Percentiles rank a stretch among this genome's conserved stretches.
Evolutionary conservation across 2,888 invertebrate genomes (phyloP).

Genomic region (Mongoloraphidia duomilia): DNA sequence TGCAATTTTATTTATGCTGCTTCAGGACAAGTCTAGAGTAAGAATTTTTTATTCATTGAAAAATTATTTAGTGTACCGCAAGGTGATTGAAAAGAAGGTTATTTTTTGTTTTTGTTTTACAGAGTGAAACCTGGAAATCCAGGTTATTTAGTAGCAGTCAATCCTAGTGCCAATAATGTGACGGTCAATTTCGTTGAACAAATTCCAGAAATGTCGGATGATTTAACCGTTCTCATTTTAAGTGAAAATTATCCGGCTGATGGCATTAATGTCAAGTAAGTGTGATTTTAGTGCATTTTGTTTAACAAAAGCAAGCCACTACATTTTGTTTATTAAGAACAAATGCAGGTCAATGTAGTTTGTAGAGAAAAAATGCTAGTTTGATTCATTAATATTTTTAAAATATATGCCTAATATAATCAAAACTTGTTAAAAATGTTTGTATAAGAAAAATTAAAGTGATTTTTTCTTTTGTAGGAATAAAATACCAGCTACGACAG

Average conservation of each 20-base stretch:
- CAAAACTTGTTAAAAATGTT: slow-evolving; percentile 1
- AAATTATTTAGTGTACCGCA: too few species aligned
- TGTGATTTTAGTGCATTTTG: slow-evolving; percentile 12
- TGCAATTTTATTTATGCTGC: too few species aligned
- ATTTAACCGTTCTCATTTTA: slow-evolving; percentile 42
- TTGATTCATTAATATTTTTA: neutral
- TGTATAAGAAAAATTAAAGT: slow-evolving; percentile 8
- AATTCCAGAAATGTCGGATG: slow-evolving; percentile 35
- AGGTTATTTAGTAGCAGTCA: slow-evolving; percentile 58
- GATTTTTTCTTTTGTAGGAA: slow-evolving; percentile 32
- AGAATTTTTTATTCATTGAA: too few species aligned
- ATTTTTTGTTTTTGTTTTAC: slow-evolving; percentile 14
- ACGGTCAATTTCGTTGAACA: slow-evolving; percentile 38
- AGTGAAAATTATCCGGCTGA: slow-evolving; percentile 35
- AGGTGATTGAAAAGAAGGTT: neutral
- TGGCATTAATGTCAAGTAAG: slow-evolving; percentile 31
- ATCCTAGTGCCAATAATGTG: slow-evolving; percentile 37
- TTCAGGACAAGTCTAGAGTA: too few species aligned
- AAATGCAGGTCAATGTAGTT: too few species aligned
- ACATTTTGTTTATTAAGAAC: too few species aligned
- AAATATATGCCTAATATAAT: neutral
- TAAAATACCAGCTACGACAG: slow-evolving; percentile 37
- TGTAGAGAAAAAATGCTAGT: too few species aligned
- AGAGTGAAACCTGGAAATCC: slow-evolving; percentile 63
- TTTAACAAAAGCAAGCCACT: too few species aligned